Percentiles rank a stretch among this genome's conserved stretches.
Conservation (phyloP, 2,888 invertebrate species). For the Morinoia aosen region DNA sequence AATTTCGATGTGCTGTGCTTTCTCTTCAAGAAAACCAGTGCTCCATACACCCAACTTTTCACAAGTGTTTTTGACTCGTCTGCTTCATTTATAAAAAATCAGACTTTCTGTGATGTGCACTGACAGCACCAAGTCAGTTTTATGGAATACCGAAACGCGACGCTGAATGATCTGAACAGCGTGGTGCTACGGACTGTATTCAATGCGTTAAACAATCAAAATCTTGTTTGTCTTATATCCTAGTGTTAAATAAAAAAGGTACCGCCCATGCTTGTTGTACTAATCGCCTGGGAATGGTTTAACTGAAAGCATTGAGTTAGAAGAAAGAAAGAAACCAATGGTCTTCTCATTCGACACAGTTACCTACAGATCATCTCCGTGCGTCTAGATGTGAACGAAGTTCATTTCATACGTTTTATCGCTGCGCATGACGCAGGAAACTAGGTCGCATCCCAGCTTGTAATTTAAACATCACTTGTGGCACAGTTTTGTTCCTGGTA, state of each 20-base stretch:
- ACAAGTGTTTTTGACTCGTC: too few relatives aligned
- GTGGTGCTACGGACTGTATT: too few relatives aligned
- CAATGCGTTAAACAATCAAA: background rate
- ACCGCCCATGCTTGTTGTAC: background rate
- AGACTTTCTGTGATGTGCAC: too few relatives aligned
- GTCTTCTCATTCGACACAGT: background rate
- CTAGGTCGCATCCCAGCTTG: background rate
- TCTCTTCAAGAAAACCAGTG: too few relatives aligned
- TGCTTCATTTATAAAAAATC: too few relatives aligned
- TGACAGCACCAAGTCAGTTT: too few relatives aligned
- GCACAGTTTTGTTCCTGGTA: background rate
- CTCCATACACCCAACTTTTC: too few relatives aligned
- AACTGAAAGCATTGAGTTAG: background rate
- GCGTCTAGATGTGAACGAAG: background rate
- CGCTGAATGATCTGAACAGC: too few relatives aligned
- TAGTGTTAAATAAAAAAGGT: background rate
- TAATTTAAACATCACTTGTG: background rate
- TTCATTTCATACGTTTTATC: background rate
- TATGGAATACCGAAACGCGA: too few relatives aligned
- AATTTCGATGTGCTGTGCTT: too few relatives aligned
- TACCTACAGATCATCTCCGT: background rate
- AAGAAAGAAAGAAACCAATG: background rate
- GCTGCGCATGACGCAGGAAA: background rate
- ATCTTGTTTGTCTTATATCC: background rate
- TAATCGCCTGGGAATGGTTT: background rate